Evolutionary conservation across 1,140 invertebrate genomes (phyloP), one percentile per base, ranked within the genome.

Genomic region (Choristoneura fumiferana): DNA sequence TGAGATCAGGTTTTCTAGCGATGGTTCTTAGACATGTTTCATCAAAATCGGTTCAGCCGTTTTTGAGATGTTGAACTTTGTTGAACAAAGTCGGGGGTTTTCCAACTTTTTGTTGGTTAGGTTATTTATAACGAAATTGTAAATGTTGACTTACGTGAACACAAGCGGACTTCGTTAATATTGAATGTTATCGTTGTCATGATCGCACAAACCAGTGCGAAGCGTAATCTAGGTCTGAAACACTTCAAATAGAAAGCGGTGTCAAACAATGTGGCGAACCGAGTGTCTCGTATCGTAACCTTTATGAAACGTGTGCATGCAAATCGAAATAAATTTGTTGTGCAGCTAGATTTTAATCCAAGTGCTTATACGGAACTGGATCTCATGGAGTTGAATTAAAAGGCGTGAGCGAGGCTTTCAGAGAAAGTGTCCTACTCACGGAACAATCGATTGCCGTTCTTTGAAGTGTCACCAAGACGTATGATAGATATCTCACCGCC

Each of bases 341-440:
- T 67, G 60, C 62, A 55, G 55, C 34, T 56, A 60, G 67, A 81
- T 74, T 70, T 71, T 80, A 74, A 74, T 76, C 76, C 71, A 40
- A 52, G 58, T 52, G 40, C 36, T 65, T 71, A 78, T 77, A 74
- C 67, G 67, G 66, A 72, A 78, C 74, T 78, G 69, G 76, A 77
- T 79, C 77, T 72, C 60, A 73, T 71, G 63, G 60, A 69, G 67
- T 71, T 73, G 67, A 71, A 76, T 78, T 70, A 78, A 69, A 60
- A 65, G 65, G 59, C 72, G 65, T 72, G 67, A 65, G 62, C 49
- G 60, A 57, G 49, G 64, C 57, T 60, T 65, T 39, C 62, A 68
- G 82, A 77, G 83, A 87, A 87, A 87, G 84, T 84, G 81, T 78
- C 76, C 72, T 68, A 78, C 65, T 79, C 66, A 29, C 54, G 57